These are phyloP conservation scores for Aporrectodea caliginosa DNA, from an alignment of 1,140 invertebrate genomes.

Conservation along the genomic window DNA sequence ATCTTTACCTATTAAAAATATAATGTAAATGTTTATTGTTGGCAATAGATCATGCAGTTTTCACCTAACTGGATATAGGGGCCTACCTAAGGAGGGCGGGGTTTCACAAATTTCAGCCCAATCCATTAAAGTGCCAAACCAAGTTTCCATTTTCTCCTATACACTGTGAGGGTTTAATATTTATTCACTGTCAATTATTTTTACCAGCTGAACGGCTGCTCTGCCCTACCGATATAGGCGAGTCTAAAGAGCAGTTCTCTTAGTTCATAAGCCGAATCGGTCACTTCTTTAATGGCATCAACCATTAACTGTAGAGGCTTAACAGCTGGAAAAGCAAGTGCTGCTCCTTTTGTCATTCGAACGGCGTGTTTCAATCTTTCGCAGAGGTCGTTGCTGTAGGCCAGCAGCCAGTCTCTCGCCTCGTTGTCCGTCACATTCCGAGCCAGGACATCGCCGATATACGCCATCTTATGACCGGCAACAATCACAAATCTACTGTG, in stretches of 20 bases:
- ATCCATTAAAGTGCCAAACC: too few species aligned
- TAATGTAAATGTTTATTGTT: too few species aligned
- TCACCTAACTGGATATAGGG: too few species aligned
- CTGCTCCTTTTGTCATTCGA: constrained; percentile 80
- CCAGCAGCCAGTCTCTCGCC: constrained; percentile 68
- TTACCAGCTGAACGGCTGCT: background rate
- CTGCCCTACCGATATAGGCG: background rate
- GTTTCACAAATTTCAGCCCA: too few species aligned
- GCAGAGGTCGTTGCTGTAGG: constrained; percentile 76
- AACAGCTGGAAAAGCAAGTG: constrained; percentile 58
- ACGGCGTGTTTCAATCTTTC: constrained; percentile 79
- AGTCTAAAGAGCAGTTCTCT: background rate
- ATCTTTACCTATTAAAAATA: too few species aligned
- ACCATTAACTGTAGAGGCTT: background rate
- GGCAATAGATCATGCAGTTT: too few species aligned
- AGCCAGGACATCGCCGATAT: constrained; percentile 86
- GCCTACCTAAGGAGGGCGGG: too few species aligned
- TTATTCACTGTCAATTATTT: too few species aligned
- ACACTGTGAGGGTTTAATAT: too few species aligned
- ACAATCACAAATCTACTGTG: constrained; percentile 90
- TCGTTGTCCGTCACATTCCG: constrained; percentile 65
- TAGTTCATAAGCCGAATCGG: background rate
- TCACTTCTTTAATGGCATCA: background rate
- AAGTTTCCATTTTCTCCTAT: too few species aligned
- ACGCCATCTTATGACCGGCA: constrained; percentile 84